Evolutionary conservation across 2,888 invertebrate genomes (phyloP).

Genomic region (Drosophila sordidula): DNA sequence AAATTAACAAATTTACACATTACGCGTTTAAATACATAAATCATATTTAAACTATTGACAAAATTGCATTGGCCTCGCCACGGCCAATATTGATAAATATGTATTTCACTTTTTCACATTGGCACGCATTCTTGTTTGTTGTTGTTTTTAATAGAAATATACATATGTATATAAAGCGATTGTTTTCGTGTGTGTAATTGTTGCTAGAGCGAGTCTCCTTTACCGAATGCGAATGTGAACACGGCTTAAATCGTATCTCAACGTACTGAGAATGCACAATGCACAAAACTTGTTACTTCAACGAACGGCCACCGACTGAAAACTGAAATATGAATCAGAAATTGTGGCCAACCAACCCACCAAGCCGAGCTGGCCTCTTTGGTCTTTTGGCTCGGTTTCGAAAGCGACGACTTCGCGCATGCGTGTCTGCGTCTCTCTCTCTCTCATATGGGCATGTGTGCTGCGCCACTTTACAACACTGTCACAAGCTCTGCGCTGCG

Average conservation of each 20-base stretch:
- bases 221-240: slow-evolving; percentile 34
- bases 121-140: slow-evolving; percentile 51
- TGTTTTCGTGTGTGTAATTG: slow-evolving; percentile 37
- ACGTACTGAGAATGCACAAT: slow-evolving; percentile 39
- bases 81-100: slow-evolving; percentile 5
- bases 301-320: slow-evolving; percentile 62
- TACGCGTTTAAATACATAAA: slow-evolving; percentile 18
- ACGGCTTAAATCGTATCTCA: slow-evolving; percentile 34
- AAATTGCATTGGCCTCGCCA: slow-evolving; percentile 42
- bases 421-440: slow-evolving; percentile 24
- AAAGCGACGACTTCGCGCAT: slow-evolving; percentile 50
- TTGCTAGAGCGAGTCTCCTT: slow-evolving; percentile 52
- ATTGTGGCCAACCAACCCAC: slow-evolving; percentile 46
- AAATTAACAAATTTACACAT: slow-evolving; percentile 42
- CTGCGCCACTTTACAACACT: slow-evolving; percentile 39
- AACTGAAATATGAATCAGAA: slow-evolving; percentile 59
- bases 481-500: slow-evolving; percentile 2
- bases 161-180: slow-evolving; percentile 20
- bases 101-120: slow-evolving; percentile 60
- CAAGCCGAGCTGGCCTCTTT: slow-evolving; percentile 52
- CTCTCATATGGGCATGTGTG: slow-evolving; percentile 26
- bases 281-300: slow-evolving; percentile 60
- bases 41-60: slow-evolving; percentile 21
- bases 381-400: slow-evolving; percentile 57
- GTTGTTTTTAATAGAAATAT: slow-evolving; percentile 15